Conservation (phyloP, 2,797 vertebrate genomes). For the Catostomus latipinnis region DNA sequence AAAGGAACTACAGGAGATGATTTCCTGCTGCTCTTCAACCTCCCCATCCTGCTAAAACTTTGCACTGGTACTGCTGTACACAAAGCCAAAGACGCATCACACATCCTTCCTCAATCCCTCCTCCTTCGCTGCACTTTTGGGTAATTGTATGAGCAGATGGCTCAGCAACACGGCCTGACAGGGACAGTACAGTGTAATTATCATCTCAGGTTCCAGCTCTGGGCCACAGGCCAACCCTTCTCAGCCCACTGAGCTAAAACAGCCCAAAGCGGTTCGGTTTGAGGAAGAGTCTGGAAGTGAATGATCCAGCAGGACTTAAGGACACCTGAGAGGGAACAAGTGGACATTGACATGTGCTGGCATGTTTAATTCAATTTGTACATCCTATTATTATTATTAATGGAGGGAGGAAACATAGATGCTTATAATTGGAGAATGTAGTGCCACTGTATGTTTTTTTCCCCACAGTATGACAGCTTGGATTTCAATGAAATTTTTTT, state of each 20-base stretch:
- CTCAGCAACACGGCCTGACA: background rate
- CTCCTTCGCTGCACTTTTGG: constrained; percentile 20
- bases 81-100: background rate
- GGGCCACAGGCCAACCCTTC: constrained; percentile 17
- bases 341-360: constrained; percentile 5
- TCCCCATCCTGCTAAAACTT: constrained; percentile 16
- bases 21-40: constrained; percentile 27
- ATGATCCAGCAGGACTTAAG: constrained; percentile 14
- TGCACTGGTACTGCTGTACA: constrained; percentile 1
- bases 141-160: constrained; percentile 33
- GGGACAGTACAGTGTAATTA: constrained; percentile 30
- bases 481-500: background rate
- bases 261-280: background rate
- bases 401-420: background rate
- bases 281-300: background rate
- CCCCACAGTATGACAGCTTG: background rate
- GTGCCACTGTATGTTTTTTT: background rate
- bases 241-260: background rate
- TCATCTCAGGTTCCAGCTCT: constrained; percentile 36
- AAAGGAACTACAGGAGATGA: constrained; percentile 26
- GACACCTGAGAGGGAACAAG: constrained; percentile 14
- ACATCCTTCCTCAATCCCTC: constrained; percentile 26
- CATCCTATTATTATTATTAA: background rate
- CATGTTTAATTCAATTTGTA: constrained; percentile 7
- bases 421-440: constrained; percentile 3